A percentile compares a stretch with the other conserved stretches of the same genome.
phyloP scores from a whole-genome alignment of 2,113 vertebrate species.

The Crotalus horridus region DNA sequence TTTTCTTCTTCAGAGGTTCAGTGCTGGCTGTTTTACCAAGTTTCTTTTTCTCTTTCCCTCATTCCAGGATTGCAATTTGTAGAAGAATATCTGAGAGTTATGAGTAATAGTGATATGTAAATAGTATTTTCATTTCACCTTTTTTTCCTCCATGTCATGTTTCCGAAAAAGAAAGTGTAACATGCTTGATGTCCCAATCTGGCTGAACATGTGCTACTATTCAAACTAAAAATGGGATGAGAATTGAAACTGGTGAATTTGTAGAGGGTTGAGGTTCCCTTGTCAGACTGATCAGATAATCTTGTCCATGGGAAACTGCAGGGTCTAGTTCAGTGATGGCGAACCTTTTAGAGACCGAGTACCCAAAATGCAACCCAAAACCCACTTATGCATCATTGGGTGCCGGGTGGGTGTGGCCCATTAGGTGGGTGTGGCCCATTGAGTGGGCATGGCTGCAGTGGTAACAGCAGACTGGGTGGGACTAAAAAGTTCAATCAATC shows the following conservation, averaged over 20 bases:
- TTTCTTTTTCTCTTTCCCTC: background rate
- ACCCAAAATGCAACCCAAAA: no score
- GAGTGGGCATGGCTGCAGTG: no score
- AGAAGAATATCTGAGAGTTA: background rate
- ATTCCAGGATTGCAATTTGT: background rate
- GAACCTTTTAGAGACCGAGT: no score
- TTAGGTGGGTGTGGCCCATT: no score
- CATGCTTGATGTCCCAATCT: background rate
- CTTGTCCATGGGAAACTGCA: background rate
- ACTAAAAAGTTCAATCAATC: no score
- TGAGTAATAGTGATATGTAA: background rate
- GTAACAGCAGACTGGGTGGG: no score
- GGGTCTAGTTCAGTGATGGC: background rate
- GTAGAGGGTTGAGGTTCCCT: background rate
- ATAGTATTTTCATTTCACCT: background rate
- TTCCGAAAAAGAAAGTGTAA: background rate
- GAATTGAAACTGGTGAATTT: background rate
- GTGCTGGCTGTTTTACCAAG: background rate
- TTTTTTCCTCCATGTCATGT: background rate
- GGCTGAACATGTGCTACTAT: no score
- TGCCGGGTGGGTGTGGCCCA: no score
- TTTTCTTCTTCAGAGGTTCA: conserved; percentile 53
- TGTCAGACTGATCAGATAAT: background rate
- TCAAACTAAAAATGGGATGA: background rate
- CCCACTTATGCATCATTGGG: no score